Conservation (phyloP, 2,888 invertebrate genomes). For the Watsonalla binaria region DNA sequence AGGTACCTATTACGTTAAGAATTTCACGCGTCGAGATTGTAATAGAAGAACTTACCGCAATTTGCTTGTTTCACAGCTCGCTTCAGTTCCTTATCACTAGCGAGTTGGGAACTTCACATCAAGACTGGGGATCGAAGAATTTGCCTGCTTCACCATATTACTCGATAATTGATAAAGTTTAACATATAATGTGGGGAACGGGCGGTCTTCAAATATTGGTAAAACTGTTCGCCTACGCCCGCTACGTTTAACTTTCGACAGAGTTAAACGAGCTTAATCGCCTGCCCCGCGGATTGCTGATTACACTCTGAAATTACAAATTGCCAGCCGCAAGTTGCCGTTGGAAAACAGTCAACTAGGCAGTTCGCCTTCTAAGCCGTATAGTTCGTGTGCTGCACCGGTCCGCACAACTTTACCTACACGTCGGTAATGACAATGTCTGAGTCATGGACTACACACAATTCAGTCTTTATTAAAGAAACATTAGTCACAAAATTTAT, state of each 20-base stretch:
- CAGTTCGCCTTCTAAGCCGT: slow-evolving; percentile 8
- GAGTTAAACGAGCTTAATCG: slow-evolving; percentile 45
- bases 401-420: no score
- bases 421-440: neutral
- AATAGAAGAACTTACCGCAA: neutral
- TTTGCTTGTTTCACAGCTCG: neutral
- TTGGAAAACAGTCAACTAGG: slow-evolving; percentile 14
- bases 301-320: slow-evolving; percentile 47
- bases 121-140: slow-evolving; percentile 42
- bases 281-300: slow-evolving; percentile 44
- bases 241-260: slow-evolving; percentile 28
- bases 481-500: no score
- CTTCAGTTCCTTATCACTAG: slow-evolving; percentile 38
- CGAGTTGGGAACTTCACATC: slow-evolving; percentile 27
- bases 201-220: slow-evolving; percentile 47
- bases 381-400: neutral
- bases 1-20: neutral
- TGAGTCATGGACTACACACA: no score
- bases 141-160: slow-evolving; percentile 54
- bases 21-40: neutral
- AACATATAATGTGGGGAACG: slow-evolving; percentile 44
- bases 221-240: slow-evolving; percentile 45
- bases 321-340: slow-evolving; percentile 23
- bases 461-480: no score
- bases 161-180: slow-evolving; percentile 71